These are phyloP conservation scores for Pinna nobilis DNA, from an alignment of 1,140 invertebrate genomes.

Conservation along the genomic window DNA sequence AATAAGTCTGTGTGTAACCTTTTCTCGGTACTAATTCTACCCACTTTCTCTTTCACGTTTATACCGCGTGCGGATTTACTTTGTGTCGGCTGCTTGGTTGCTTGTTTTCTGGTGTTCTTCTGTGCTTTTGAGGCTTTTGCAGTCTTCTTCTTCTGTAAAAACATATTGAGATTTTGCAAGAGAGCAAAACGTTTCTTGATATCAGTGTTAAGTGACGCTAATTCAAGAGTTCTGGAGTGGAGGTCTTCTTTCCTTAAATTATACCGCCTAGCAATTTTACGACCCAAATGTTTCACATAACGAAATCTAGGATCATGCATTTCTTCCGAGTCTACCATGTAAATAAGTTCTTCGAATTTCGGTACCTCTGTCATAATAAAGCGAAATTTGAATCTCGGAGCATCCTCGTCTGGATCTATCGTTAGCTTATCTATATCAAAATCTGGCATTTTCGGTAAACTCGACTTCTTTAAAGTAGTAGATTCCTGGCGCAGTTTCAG, in stretches of 20 bases:
- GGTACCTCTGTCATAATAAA: conserved; percentile 20
- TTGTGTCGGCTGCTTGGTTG: too few species aligned
- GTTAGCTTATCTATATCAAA: conserved; percentile 13
- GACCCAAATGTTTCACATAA: conserved; percentile 22
- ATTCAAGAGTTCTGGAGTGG: background rate
- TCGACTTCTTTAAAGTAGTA: background rate
- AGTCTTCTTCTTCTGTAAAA: too few species aligned
- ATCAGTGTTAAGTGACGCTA: background rate
- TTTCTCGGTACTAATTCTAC: too few species aligned
- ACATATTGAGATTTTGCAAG: background rate
- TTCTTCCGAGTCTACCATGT: conserved; percentile 26
- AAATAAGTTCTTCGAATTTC: conserved; percentile 34
- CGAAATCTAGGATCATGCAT: conserved; percentile 23
- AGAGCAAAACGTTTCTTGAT: background rate
- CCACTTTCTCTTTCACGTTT: too few species aligned
- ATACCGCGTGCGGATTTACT: too few species aligned
- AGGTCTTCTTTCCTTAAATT: conserved; percentile 20
- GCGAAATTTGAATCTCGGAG: background rate
- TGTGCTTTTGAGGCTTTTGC: too few species aligned
- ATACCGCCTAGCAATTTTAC: conserved; percentile 28
- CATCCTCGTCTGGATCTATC: background rate
- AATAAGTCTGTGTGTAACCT: background rate
- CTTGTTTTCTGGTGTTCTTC: too few species aligned
- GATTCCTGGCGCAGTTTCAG: background rate
- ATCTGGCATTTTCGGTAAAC: background rate